These are phyloP conservation scores for Orthonyx spaldingii DNA, from an alignment of 2,113 vertebrate species.

Conservation along the genomic window DNA sequence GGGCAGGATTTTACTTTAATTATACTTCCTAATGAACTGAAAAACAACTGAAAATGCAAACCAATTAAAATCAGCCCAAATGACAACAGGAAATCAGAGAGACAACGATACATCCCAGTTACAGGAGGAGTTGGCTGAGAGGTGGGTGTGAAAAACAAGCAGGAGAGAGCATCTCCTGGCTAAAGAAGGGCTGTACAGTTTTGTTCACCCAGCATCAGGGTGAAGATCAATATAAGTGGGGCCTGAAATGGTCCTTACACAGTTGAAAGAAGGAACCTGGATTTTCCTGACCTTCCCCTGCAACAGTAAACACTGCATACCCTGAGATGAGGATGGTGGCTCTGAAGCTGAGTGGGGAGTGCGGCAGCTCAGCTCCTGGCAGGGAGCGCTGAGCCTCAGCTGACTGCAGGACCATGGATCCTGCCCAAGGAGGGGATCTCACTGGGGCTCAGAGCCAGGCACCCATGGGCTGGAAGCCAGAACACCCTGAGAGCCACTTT, in stretches of 20 bases:
- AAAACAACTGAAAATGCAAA: constrained; percentile 31
- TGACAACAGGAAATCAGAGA: not conserved
- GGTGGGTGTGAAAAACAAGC: not conserved
- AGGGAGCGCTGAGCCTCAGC: not conserved
- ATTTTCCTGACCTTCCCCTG: not conserved
- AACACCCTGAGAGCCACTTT: fast-evolving
- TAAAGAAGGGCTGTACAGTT: not conserved
- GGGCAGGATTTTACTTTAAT: constrained; percentile 6
- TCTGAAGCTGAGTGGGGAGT: not conserved
- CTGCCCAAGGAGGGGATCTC: not conserved
- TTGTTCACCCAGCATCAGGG: not conserved
- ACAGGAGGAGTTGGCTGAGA: not conserved
- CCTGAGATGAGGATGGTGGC: not conserved
- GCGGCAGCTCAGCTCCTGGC: not conserved
- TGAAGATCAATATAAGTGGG: not conserved
- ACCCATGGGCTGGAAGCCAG: not conserved
- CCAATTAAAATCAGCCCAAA: not conserved
- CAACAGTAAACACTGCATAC: not conserved
- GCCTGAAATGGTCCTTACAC: not conserved
- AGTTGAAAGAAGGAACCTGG: not conserved
- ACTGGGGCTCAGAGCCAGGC: not conserved
- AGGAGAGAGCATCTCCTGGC: not conserved
- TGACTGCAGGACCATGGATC: fast-evolving
- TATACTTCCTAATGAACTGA: constrained; percentile 24
- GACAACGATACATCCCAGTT: not conserved